These are phyloP conservation scores for Lacanobia oleracea DNA, from an alignment of 2,888 invertebrate genomes.

Conservation along the genomic window DNA sequence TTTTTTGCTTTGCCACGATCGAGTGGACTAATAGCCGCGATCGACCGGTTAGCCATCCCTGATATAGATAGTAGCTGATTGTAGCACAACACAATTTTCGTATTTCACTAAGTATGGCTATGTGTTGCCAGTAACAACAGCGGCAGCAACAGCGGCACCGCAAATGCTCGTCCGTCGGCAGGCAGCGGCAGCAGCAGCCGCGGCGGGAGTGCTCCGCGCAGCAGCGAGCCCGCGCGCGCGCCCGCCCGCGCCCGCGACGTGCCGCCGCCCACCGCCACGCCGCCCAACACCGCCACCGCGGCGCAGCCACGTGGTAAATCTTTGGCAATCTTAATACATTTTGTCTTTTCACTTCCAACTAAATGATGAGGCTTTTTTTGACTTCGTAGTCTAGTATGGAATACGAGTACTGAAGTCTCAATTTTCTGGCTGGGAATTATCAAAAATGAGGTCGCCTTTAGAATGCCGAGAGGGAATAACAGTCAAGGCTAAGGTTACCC, in stretches of 20 bases:
- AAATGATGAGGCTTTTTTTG: too few species aligned
- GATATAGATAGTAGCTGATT: too few species aligned
- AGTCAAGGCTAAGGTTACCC: not conserved
- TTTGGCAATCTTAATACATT: not conserved
- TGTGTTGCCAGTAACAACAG: slow-evolving; percentile 75
- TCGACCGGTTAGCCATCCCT: too few species aligned
- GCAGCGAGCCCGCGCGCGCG: slow-evolving; percentile 69
- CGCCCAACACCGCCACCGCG: slow-evolving; percentile 71
- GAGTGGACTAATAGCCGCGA: too few species aligned
- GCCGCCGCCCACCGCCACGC: slow-evolving; percentile 68
- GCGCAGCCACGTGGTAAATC: slow-evolving; percentile 57
- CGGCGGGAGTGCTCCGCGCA: slow-evolving; percentile 83
- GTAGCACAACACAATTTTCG: not conserved
- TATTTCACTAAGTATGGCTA: not conserved
- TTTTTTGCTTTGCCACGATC: too few species aligned
- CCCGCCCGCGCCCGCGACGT: slow-evolving; percentile 66
- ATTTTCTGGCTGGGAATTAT: not conserved
- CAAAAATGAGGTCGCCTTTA: not conserved
- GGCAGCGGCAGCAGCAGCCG: slow-evolving; percentile 86
- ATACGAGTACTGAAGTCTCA: not conserved
- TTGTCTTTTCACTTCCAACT: too few species aligned
- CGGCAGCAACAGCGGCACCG: slow-evolving; percentile 75
- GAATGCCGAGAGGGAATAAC: not conserved
- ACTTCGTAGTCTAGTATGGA: too few species aligned
- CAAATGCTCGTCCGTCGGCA: slow-evolving; percentile 76